Evolutionary conservation across 2,113 vertebrate species (phyloP), one percentile per base, ranked within the genome.

Genomic region (Proteles cristata): DNA sequence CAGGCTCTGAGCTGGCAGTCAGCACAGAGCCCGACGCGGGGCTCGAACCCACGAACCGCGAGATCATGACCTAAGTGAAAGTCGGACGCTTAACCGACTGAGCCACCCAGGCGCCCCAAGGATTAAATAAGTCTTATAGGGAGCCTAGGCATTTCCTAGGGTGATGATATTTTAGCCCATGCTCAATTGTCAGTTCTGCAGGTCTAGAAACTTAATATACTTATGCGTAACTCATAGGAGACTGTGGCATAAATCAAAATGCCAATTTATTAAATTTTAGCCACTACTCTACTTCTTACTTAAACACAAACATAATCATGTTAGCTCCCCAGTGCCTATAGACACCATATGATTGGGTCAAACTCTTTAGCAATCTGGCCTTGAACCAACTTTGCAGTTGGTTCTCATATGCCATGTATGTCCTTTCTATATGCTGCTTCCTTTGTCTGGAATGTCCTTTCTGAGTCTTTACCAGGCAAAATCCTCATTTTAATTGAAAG

Each of bases 161-260:
- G 8, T 43, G 16, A 39, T 63, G 48, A 7, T 68, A 80, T 50
- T 48, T 86, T 63, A 91, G 1, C 58, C 12, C 48, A 61, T 23
- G 15, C 25, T 77, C 68, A 83, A 45, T 83, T 68, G 58, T 82
- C 66, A 87, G 35, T 21, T 82, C 82, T 74, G 74, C 66, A 87
- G 74, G 15, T 58, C 93, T 85, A 96, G 68, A 91, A 65, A 76
- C 31, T 48, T 73, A 12, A 86, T 43, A 48, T 69, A 55, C 65
- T 90, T 85, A 85, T 76, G 55, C 55, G 33, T 66, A 93, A 61
- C 35, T 94, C 45, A 81, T 21, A 61, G 48, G 35, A 93, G 61
- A 86, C 35, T 81, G 26, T 53, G 45, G 45, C 31, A 89, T 84
- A 95, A 93, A 71, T 23, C 9, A 92, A 95, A 89, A 58, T 66